Percentiles rank a stretch among this genome's conserved stretches.
phyloP scores from a whole-genome alignment of 2,797 vertebrate genomes.

The Pseudomugil tenellus region DNA sequence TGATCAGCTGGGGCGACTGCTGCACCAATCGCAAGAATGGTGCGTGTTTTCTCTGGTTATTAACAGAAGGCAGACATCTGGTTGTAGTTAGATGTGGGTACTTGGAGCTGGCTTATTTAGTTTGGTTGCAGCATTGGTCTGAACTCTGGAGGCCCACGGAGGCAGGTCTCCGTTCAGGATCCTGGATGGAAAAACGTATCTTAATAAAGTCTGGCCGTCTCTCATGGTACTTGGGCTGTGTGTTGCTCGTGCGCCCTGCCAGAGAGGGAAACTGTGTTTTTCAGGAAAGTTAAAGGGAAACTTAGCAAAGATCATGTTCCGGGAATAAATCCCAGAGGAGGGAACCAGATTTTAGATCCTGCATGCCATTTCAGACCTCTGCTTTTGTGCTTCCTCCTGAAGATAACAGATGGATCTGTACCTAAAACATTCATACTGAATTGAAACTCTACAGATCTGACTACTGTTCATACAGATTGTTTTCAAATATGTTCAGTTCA shows the following conservation, averaged over 20 bases:
- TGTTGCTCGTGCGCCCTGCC: conserved; percentile 33
- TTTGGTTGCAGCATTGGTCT: conserved; percentile 68
- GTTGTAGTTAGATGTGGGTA: conserved; percentile 71
- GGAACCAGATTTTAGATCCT: not conserved
- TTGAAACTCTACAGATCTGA: too few relatives aligned
- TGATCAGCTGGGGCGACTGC: conserved; percentile 70
- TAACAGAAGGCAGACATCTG: conserved; percentile 78
- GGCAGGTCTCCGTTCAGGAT: conserved; percentile 39
- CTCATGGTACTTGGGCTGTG: conserved; percentile 40
- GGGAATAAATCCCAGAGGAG: not conserved
- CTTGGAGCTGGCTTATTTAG: conserved; percentile 57
- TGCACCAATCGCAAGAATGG: conserved; percentile 54
- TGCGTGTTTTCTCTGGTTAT: conserved; percentile 65
- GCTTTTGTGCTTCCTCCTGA: not conserved
- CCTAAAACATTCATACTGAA: too few relatives aligned
- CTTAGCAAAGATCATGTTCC: not conserved
- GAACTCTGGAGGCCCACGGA: conserved; percentile 61
- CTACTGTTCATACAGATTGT: too few relatives aligned
- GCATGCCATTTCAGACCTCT: not conserved
- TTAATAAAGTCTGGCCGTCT: conserved; percentile 66
- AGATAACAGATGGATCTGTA: not conserved
- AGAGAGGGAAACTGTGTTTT: conserved; percentile 26
- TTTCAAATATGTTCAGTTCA: too few relatives aligned
- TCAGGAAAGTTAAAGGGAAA: conserved; percentile 13
- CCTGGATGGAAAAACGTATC: conserved; percentile 73